Conservation (phyloP, 2,888 invertebrate species). For the Temnothorax unifasciatus region DNA sequence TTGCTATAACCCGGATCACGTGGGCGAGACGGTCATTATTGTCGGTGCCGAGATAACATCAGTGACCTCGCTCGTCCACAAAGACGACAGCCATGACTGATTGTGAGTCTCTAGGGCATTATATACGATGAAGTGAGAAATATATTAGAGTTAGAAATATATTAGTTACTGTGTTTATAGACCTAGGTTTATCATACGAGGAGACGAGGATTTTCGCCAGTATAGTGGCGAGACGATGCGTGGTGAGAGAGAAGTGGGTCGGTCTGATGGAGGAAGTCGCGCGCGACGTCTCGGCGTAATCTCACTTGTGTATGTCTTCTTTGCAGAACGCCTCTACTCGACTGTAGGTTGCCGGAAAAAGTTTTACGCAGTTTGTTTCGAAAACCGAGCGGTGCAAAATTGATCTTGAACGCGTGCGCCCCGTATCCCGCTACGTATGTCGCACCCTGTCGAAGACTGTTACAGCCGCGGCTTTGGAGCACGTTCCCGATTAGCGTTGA, state of each 20-base stretch:
- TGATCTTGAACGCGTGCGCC: slow-evolving; percentile 35
- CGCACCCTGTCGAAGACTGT: slow-evolving; percentile 52
- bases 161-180: neutral
- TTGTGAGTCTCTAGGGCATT: slow-evolving; percentile 7
- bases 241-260: neutral
- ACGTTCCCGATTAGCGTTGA: slow-evolving; percentile 53
- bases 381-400: slow-evolving; percentile 34
- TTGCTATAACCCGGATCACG: neutral
- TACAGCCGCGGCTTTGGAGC: slow-evolving; percentile 42
- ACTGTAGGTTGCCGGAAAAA: slow-evolving; percentile 27
- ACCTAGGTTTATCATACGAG: neutral
- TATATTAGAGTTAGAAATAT: neutral
- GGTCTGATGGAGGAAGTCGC: neutral
- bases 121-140: neutral
- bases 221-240: neutral
- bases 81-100: slow-evolving; percentile 8
- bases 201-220: neutral
- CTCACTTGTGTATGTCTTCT: slow-evolving; percentile 36
- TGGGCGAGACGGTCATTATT: neutral
- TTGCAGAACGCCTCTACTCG: slow-evolving; percentile 26
- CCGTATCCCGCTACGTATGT: slow-evolving; percentile 32
- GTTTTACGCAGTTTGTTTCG: neutral
- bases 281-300: neutral
- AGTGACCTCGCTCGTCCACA: neutral
- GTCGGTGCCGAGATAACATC: neutral